Percentiles rank a stretch among this genome's conserved stretches.
phyloP scores from a whole-genome alignment of 2,797 vertebrate genomes.

The Oreonectes daqikongensis region DNA sequence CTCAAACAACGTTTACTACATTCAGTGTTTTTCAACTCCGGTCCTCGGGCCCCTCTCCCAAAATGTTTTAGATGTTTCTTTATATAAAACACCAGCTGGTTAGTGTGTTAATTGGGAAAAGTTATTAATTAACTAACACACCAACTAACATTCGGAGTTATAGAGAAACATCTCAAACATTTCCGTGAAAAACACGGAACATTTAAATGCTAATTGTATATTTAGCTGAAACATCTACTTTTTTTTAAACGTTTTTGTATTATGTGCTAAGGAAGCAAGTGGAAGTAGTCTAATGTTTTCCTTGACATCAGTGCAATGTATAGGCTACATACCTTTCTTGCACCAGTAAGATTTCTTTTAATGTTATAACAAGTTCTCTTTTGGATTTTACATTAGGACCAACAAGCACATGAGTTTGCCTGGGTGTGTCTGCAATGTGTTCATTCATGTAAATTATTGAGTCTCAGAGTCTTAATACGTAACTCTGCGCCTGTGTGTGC shows the following conservation, averaged over 20 bases:
- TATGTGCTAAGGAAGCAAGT: too few relatives aligned
- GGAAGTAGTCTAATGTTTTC: background rate
- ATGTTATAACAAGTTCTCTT: background rate
- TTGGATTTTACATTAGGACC: background rate
- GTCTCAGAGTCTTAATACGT: background rate
- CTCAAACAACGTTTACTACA: background rate
- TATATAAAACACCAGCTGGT: too few relatives aligned
- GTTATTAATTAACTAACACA: too few relatives aligned
- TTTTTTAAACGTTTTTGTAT: too few relatives aligned
- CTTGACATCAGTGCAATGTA: background rate
- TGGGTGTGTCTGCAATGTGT: conserved; percentile 19
- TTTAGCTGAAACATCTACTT: background rate
- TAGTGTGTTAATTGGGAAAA: too few relatives aligned
- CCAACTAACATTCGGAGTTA: too few relatives aligned
- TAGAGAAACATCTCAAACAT: too few relatives aligned
- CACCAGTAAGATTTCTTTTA: background rate
- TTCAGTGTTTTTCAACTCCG: too few relatives aligned
- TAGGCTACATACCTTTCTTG: too few relatives aligned
- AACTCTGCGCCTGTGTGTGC: conserved; percentile 6
- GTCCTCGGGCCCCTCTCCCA: too few relatives aligned
- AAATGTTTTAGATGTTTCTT: too few relatives aligned
- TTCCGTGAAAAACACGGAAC: too few relatives aligned
- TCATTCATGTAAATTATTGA: conserved; percentile 11
- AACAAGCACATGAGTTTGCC: background rate
- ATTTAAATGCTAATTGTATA: background rate